Evolutionary conservation across 2,797 vertebrate species (phyloP).

Genomic region (Acanthurus lineatus): DNA sequence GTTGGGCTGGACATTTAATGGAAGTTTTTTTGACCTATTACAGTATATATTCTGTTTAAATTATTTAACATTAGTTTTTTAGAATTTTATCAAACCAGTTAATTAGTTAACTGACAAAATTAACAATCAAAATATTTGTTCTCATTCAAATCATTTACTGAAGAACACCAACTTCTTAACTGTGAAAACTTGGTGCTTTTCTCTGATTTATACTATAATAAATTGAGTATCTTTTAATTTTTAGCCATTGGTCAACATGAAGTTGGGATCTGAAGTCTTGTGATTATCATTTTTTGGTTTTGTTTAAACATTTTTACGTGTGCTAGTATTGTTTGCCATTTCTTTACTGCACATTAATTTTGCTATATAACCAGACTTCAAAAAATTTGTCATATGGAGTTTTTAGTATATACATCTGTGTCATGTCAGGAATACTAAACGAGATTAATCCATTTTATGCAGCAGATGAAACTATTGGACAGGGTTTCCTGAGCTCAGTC

Average conservation of each 20-base stretch:
- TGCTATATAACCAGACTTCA: conserved; percentile 7
- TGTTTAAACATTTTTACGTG: not conserved
- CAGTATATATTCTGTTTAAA: too few relatives aligned
- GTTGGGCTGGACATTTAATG: not conserved
- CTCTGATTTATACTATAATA: not conserved
- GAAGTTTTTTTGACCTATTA: too few relatives aligned
- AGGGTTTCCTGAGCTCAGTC: conserved; percentile 35
- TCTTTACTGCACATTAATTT: conserved; percentile 1
- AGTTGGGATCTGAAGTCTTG: not conserved
- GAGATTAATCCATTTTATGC: conserved; percentile 56
- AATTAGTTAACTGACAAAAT: too few relatives aligned
- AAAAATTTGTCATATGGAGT: conserved; percentile 44
- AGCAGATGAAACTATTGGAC: conserved; percentile 56
- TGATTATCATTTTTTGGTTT: not conserved
- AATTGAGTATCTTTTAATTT: not conserved
- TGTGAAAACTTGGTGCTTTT: not conserved
- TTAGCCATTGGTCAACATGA: not conserved
- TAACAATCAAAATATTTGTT: too few relatives aligned
- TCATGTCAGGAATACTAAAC: conserved; percentile 49
- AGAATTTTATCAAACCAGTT: too few relatives aligned
- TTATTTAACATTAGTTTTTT: too few relatives aligned
- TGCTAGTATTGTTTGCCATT: conserved; percentile 3
- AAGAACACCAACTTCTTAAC: not conserved
- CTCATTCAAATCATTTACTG: not conserved
- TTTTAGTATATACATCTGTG: conserved; percentile 45